Conservation (phyloP, 2,797 vertebrate genomes). For the Gephyroberyx darwinii region DNA sequence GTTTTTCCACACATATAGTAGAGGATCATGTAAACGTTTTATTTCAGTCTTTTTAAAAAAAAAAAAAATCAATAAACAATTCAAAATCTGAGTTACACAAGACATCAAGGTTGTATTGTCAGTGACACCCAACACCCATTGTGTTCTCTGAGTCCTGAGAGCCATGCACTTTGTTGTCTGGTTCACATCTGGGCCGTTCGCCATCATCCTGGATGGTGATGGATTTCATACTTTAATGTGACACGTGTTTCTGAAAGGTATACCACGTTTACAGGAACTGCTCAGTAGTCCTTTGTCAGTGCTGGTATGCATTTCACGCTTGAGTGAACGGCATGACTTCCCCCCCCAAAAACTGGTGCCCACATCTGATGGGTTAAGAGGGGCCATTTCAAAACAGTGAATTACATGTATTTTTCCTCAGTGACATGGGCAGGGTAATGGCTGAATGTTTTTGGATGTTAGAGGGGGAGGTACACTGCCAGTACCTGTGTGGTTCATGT, state of each 20-base stretch:
- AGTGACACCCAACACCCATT: too few relatives aligned
- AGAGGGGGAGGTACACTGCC: constrained; percentile 1
- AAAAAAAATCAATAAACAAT: too few relatives aligned
- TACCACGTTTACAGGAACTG: constrained; percentile 8
- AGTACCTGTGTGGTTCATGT: constrained; percentile 14
- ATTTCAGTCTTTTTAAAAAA: constrained; percentile 6
- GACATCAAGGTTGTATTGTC: too few relatives aligned
- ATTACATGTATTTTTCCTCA: not conserved
- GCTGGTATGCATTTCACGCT: constrained; percentile 14
- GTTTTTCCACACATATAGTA: not conserved
- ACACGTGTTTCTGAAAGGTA: constrained; percentile 26
- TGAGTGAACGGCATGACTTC: not conserved
- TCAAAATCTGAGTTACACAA: too few relatives aligned
- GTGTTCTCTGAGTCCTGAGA: not conserved
- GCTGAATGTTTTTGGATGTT: too few relatives aligned
- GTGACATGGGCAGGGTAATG: not conserved
- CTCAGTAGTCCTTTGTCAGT: not conserved
- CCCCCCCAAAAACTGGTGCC: not conserved
- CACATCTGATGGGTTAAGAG: constrained; percentile 1
- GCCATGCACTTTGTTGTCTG: constrained; percentile 6
- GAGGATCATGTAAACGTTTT: constrained; percentile 22
- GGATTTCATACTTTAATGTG: constrained; percentile 15
- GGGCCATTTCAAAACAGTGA: constrained; percentile 7
- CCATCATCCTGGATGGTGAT: not conserved
- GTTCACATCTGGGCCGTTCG: constrained; percentile 6